Percentiles rank a stretch among this genome's conserved stretches.
These are phyloP conservation scores for Brienomyrus longianalis DNA, from an alignment of 2,113 vertebrate genomes.

Conservation along the genomic window DNA sequence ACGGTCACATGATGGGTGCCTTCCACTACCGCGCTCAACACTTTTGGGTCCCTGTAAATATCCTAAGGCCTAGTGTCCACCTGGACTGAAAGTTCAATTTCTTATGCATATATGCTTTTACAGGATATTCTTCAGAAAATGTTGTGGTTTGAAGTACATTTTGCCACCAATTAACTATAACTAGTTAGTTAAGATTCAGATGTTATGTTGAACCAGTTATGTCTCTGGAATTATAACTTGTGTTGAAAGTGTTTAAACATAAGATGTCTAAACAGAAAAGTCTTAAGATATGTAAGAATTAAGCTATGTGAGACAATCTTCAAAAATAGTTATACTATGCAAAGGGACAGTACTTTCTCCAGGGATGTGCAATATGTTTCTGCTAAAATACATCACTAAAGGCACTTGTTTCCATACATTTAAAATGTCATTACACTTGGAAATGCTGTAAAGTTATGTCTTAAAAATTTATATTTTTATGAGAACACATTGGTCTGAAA, in stretches of 20 bases:
- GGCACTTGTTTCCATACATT: not conserved
- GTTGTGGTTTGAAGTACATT: not conserved
- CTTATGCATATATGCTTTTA: not conserved
- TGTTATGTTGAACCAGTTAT: not conserved
- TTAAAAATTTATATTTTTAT: not conserved
- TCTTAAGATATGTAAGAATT: not conserved
- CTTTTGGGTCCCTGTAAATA: conserved; percentile 1
- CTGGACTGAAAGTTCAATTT: not conserved
- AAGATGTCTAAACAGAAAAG: not conserved
- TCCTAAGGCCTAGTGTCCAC: not conserved
- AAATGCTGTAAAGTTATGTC: not conserved
- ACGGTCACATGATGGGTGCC: conserved; percentile 53
- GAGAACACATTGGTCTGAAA: not conserved
- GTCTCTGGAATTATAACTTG: not conserved
- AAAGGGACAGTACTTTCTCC: not conserved
- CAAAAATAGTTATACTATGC: conserved; percentile 18
- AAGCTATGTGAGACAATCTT: conserved; percentile 12
- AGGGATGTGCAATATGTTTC: conserved; percentile 16
- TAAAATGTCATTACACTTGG: not conserved
- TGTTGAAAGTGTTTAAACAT: not conserved
- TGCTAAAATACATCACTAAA: not conserved
- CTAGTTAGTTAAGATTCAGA: not conserved
- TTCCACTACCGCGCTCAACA: not conserved
- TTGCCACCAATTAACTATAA: not conserved
- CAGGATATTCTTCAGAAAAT: not conserved